phyloP scores from a whole-genome alignment of 2,888 invertebrate species.

The Troilus luridus region DNA sequence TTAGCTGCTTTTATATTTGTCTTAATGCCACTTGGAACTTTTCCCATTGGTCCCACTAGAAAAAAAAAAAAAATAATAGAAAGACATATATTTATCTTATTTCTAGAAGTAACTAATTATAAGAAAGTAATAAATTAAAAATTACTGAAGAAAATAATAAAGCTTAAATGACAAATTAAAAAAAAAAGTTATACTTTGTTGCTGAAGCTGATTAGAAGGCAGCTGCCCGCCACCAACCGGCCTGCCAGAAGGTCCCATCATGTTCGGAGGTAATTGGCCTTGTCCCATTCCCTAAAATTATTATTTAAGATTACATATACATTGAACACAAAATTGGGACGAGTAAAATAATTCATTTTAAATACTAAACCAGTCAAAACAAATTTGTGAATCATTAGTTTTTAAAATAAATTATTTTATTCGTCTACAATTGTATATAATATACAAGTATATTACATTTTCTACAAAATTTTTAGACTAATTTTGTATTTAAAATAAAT shows the following conservation, averaged over 20 bases:
- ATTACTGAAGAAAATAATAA: not conserved
- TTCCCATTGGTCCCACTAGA: slow-evolving; percentile 76
- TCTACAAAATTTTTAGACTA: too few relatives aligned
- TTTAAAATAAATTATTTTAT: too few relatives aligned
- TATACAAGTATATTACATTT: too few relatives aligned
- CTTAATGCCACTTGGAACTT: slow-evolving; percentile 91
- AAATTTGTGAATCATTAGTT: too few relatives aligned
- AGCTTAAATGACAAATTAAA: not conserved
- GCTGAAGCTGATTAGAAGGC: slow-evolving; percentile 61
- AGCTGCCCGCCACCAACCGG: slow-evolving; percentile 64
- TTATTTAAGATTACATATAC: not conserved
- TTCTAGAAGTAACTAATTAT: not conserved
- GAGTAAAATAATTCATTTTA: too few relatives aligned
- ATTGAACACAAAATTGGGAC: too few relatives aligned
- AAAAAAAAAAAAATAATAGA: slow-evolving; percentile 45
- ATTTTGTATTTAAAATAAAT: too few relatives aligned
- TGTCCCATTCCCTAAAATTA: slow-evolving; percentile 61
- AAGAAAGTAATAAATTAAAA: not conserved
- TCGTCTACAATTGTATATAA: too few relatives aligned
- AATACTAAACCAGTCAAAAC: too few relatives aligned
- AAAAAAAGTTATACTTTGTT: slow-evolving; percentile 50
- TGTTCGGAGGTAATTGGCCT: slow-evolving; percentile 67
- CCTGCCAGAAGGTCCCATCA: slow-evolving; percentile 72
- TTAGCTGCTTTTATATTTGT: slow-evolving; percentile 93
- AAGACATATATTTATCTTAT: not conserved